Conservation (phyloP, 2,797 vertebrate species). For the Pteropus rufus region DNA sequence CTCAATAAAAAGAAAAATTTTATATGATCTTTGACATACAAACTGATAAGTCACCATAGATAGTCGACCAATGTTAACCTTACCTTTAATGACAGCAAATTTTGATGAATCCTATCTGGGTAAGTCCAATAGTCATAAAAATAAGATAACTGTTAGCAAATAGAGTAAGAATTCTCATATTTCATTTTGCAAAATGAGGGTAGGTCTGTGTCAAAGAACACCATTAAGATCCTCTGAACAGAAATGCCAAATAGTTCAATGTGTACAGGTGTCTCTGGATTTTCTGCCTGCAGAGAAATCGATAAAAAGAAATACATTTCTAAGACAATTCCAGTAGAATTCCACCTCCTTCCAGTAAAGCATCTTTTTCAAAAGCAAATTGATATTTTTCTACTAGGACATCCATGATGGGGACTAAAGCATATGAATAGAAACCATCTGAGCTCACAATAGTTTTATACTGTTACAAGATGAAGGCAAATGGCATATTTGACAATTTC, state of each 20-base stretch:
- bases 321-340: conserved; percentile 8
- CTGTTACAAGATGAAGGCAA: background rate
- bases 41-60: background rate
- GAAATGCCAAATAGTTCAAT: background rate
- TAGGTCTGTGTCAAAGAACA: background rate
- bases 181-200: background rate
- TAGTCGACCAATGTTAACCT: background rate
- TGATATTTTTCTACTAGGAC: background rate
- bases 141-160: background rate
- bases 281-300: background rate
- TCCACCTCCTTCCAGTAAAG: background rate
- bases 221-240: background rate
- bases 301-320: background rate
- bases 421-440: conserved; percentile 1
- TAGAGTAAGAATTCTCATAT: background rate
- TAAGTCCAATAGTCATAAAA: background rate
- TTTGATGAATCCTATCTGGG: background rate
- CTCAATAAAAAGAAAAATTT: background rate
- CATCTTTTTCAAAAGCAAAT: conserved; percentile 15
- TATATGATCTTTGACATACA: background rate
- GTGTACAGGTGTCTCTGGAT: background rate
- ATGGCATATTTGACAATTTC: conserved; percentile 21
- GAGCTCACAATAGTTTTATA: background rate
- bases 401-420: background rate
- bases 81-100: background rate